Percentiles rank a stretch among this genome's conserved stretches.
phyloP scores from a whole-genome alignment of 1,140 invertebrate species.

The Drosophila nigromelanica region DNA sequence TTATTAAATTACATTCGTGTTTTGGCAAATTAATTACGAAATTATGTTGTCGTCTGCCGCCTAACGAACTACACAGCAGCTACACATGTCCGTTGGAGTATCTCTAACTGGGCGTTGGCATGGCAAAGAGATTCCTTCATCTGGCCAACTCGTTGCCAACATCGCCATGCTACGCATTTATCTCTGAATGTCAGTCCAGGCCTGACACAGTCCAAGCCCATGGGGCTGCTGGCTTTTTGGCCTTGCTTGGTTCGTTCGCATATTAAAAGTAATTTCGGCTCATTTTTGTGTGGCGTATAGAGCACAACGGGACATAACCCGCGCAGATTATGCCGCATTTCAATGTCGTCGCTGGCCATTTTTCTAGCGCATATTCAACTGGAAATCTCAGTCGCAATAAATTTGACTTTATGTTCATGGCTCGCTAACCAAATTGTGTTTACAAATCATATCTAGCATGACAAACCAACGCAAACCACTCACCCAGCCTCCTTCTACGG shows the following conservation, averaged over 20 bases:
- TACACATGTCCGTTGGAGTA: background rate
- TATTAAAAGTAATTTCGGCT: conserved; percentile 78
- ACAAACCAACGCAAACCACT: background rate
- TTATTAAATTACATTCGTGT: conserved; percentile 83
- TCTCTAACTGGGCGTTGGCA: conserved; percentile 9
- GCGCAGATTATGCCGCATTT: conserved; percentile 71
- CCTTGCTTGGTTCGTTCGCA: conserved; percentile 25
- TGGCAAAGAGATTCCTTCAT: conserved; percentile 26
- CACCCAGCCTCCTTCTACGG: no score
- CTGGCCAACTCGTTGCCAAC: background rate
- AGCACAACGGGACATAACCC: conserved; percentile 28
- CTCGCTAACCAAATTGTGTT: conserved; percentile 76
- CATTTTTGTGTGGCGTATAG: conserved; percentile 79
- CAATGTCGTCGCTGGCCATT: conserved; percentile 48
- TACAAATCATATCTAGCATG: conserved; percentile 58
- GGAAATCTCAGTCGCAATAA: conserved; percentile 73
- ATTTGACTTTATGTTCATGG: conserved; percentile 80
- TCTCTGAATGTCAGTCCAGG: conserved; percentile 59
- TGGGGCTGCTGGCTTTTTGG: background rate
- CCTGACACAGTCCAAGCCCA: conserved; percentile 30
- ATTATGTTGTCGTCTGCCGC: conserved; percentile 76
- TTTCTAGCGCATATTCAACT: conserved; percentile 59
- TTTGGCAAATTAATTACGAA: conserved; percentile 82
- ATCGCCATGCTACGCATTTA: conserved; percentile 70
- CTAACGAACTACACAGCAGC: conserved; percentile 52